Evolutionary conservation across 2,888 invertebrate species (phyloP).

Genomic region (Sarcophaga subvicina): DNA sequence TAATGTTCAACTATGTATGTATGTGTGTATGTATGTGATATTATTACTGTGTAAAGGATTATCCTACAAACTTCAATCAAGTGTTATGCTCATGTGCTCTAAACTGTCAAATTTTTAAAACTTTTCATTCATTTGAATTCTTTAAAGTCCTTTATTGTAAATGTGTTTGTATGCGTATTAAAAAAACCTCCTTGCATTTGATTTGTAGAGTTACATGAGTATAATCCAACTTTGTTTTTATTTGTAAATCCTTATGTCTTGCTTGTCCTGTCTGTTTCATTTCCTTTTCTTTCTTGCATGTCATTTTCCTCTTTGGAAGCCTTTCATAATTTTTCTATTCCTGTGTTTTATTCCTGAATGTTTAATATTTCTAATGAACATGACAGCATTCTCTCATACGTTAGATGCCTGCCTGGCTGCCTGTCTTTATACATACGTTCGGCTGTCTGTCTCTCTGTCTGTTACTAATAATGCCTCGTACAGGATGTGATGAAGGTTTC

Average conservation of each 20-base stretch:
- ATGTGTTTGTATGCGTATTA: too few relatives aligned
- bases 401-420: background rate
- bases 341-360: background rate
- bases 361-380: background rate
- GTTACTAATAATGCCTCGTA: background rate
- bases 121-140: background rate
- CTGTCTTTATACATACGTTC: background rate
- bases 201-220: too few relatives aligned
- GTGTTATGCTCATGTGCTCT: background rate
- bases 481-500: slow-evolving; percentile 1
- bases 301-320: background rate
- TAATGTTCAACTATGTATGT: too few relatives aligned
- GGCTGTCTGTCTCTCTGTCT: background rate
- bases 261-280: background rate
- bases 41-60: background rate
- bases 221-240: background rate
- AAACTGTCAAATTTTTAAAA: background rate
- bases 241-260: background rate
- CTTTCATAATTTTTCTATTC: background rate
- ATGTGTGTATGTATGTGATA: background rate
- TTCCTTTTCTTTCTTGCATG: background rate
- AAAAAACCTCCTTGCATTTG: too few relatives aligned
- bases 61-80: background rate
- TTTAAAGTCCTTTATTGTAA: background rate
- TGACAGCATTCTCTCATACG: background rate